These are phyloP conservation scores for Drosophila truncata DNA, from an alignment of 1,140 invertebrate species.

Conservation along the genomic window DNA sequence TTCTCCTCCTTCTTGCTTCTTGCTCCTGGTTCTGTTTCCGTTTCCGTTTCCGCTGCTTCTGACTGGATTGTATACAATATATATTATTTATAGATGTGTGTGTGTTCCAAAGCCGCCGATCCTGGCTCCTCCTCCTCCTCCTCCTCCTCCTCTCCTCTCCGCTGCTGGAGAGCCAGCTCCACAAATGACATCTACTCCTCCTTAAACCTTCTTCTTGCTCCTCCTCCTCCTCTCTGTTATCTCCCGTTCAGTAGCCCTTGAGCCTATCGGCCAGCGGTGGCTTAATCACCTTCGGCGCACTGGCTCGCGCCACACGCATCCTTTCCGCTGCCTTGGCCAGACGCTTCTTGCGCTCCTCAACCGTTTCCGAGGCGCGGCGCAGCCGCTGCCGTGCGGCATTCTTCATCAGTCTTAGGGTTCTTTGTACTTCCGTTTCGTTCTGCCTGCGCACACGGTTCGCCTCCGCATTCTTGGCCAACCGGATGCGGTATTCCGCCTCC, in stretches of 20 bases:
- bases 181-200: not conserved
- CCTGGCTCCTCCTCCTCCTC: slow-evolving; percentile 24
- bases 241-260: slow-evolving; percentile 71
- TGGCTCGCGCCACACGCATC: slow-evolving; percentile 77
- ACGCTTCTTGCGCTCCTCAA: slow-evolving; percentile 86
- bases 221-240: not conserved
- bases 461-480: slow-evolving; percentile 82
- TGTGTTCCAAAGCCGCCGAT: slow-evolving; percentile 41
- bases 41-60: slow-evolving; percentile 9
- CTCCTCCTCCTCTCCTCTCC: slow-evolving; percentile 16
- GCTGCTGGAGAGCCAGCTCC: slow-evolving; percentile 51
- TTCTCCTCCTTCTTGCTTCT: slow-evolving; percentile 7
- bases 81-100: slow-evolving; percentile 64
- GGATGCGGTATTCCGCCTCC: slow-evolving; percentile 80
- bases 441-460: slow-evolving; percentile 83
- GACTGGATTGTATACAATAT: slow-evolving; percentile 55
- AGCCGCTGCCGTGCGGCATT: slow-evolving; percentile 82
- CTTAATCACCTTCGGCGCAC: slow-evolving; percentile 81
- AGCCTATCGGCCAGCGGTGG: slow-evolving; percentile 81
- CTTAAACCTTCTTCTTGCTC: not conserved
- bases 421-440: slow-evolving; percentile 85
- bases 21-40: slow-evolving; percentile 1
- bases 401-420: slow-evolving; percentile 85
- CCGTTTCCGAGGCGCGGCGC: slow-evolving; percentile 85
- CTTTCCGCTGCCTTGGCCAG: slow-evolving; percentile 85